phyloP scores from a whole-genome alignment of 2,888 invertebrate genomes.

The Leptinotarsa rubiginosa region DNA sequence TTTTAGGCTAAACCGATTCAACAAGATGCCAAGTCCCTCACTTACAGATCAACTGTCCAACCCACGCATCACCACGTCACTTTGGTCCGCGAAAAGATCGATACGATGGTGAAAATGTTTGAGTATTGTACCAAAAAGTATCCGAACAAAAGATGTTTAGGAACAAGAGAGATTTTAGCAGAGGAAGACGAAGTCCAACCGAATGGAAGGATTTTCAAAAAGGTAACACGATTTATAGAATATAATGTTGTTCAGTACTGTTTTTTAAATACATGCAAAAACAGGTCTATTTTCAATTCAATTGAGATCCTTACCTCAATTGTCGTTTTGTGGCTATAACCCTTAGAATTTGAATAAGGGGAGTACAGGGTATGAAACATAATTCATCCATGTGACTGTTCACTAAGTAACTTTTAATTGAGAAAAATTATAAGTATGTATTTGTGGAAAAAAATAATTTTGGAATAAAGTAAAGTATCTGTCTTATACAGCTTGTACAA shows the following conservation, averaged over 20 bases:
- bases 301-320: no score
- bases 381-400: no score
- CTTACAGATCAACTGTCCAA: conserved; percentile 78
- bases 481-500: no score
- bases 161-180: conserved; percentile 88
- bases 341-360: no score
- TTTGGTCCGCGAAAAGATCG: conserved; percentile 80
- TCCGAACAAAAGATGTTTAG: conserved; percentile 82
- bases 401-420: no score
- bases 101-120: conserved; percentile 87
- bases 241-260: background rate
- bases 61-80: conserved; percentile 79
- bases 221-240: conserved; percentile 71
- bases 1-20: conserved; percentile 78
- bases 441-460: no score
- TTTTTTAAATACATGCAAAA: no score
- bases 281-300: no score
- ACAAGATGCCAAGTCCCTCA: conserved; percentile 75
- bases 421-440: no score
- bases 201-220: conserved; percentile 95
- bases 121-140: conserved; percentile 81
- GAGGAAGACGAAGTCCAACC: conserved; percentile 96
- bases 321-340: no score
- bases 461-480: no score
- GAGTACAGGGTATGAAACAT: no score